Conservation (phyloP, 2,797 vertebrate species). For the Arctocebus calabarensis region DNA sequence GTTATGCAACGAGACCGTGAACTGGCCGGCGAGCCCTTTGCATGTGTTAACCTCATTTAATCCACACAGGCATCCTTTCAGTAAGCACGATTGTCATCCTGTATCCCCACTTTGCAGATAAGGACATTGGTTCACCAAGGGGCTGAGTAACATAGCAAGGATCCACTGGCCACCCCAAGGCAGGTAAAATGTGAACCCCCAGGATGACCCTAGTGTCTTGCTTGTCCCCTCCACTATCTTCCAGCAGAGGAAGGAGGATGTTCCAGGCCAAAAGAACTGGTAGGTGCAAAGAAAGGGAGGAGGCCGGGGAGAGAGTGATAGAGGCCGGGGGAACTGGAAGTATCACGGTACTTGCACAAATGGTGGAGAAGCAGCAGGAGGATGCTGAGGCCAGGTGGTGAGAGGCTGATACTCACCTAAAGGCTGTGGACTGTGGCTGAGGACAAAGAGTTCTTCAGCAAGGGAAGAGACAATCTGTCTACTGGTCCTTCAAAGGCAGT, state of each 20-base stretch:
- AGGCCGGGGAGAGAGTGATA: background rate
- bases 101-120: background rate
- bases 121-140: constrained; percentile 26
- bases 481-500: background rate
- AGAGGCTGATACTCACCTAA: background rate
- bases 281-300: background rate
- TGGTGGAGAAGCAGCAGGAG: background rate
- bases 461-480: background rate
- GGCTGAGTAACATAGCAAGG: background rate
- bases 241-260: background rate
- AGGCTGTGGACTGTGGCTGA: background rate
- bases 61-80: background rate
- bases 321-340: background rate
- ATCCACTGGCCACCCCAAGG: background rate
- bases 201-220: background rate
- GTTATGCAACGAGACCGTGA: constrained; percentile 27
- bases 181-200: background rate
- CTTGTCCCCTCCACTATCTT: background rate
- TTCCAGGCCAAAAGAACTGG: background rate
- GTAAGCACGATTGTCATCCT: background rate
- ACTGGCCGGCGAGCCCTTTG: background rate
- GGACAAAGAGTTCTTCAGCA: background rate
- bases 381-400: background rate
- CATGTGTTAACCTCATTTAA: background rate
- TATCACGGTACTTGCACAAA: background rate